A percentile compares a stretch with the other conserved stretches of the same genome.
Evolutionary conservation across 2,797 vertebrate species (phyloP).

Genomic region (Pseudochromis fuscus): DNA sequence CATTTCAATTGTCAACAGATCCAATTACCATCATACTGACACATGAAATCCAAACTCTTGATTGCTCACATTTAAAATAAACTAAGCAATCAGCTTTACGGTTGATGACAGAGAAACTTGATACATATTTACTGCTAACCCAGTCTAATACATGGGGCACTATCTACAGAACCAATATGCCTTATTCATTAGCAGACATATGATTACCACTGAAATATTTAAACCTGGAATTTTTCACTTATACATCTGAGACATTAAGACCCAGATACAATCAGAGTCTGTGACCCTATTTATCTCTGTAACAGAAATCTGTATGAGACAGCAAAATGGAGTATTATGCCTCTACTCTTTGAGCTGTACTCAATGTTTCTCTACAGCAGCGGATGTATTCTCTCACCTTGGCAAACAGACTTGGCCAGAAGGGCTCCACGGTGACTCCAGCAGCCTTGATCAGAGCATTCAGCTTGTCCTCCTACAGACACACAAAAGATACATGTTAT

Average conservation of each 20-base stretch:
- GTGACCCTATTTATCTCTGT: too few species aligned
- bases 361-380: too few species aligned
- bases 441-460: conserved; percentile 97
- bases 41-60: not conserved
- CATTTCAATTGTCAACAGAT: not conserved
- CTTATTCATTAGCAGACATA: not conserved
- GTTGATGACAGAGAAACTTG: too few species aligned
- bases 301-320: too few species aligned
- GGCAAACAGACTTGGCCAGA: conserved; percentile 97
- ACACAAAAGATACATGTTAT: not conserved
- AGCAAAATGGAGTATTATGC: too few species aligned
- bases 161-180: not conserved
- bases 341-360: too few species aligned
- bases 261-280: too few species aligned
- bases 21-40: not conserved
- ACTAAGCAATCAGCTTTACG: not conserved
- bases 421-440: conserved; percentile 94
- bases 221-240: not conserved
- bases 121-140: too few species aligned
- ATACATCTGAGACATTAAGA: too few species aligned
- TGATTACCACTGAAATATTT: not conserved
- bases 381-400: conserved; percentile 92
- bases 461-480: conserved; percentile 95
- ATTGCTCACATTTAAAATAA: not conserved
- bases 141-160: too few species aligned